These are phyloP conservation scores for Microctonus aethiopoides DNA, from an alignment of 2,888 invertebrate species.

Conservation along the genomic window DNA sequence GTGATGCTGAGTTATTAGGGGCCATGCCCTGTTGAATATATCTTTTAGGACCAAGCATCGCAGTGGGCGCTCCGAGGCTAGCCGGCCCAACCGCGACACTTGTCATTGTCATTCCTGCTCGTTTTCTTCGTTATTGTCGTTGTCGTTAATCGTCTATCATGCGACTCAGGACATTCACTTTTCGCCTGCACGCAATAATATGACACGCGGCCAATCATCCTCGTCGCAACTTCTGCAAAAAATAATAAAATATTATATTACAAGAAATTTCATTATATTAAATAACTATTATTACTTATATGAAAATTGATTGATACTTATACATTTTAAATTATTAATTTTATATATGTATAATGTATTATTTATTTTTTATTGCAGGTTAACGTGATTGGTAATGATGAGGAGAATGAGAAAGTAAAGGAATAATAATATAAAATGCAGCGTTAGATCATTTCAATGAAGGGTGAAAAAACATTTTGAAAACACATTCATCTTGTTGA, in stretches of 20 bases:
- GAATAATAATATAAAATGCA: constrained; percentile 1
- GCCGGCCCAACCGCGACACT: constrained; percentile 66
- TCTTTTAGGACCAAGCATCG: constrained; percentile 61
- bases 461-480: neutral
- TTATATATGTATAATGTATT: neutral
- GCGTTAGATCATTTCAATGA: neutral
- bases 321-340: neutral
- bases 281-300: neutral
- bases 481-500: neutral
- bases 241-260: neutral
- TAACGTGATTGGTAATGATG: neutral
- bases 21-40: constrained; percentile 60
- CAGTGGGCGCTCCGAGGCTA: constrained; percentile 61
- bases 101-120: constrained; percentile 66
- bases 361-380: neutral
- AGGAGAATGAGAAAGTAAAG: neutral
- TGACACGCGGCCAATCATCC: constrained; percentile 24
- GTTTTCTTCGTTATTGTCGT: constrained; percentile 31
- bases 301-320: neutral
- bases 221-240: constrained; percentile 26
- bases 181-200: constrained; percentile 7
- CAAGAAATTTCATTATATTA: neutral
- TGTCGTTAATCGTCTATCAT: constrained; percentile 20
- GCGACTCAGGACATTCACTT: constrained; percentile 14
- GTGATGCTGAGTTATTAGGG: constrained; percentile 50